A percentile compares a stretch with the other conserved stretches of the same genome.
phyloP scores from a whole-genome alignment of 2,888 invertebrate genomes.

The Sarcophaga variegata region DNA sequence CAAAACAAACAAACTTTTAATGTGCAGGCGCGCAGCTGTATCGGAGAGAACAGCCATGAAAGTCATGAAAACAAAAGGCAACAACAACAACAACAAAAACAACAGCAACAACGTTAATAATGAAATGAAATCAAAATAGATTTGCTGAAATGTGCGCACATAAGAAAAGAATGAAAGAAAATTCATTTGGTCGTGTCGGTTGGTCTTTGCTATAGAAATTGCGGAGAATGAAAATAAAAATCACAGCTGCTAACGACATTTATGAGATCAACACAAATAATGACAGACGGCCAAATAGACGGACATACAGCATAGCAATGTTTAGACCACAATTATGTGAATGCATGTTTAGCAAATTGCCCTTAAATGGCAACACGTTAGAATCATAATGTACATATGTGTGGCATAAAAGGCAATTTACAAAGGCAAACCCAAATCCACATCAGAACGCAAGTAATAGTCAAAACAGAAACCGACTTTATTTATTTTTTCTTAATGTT shows the following conservation, averaged over 20 bases:
- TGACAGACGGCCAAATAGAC: not conserved
- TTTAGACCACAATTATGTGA: constrained; percentile 68
- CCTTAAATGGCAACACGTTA: constrained; percentile 68
- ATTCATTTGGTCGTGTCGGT: constrained; percentile 10
- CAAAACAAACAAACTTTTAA: constrained; percentile 26
- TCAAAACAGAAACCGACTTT: constrained; percentile 33
- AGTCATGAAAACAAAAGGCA: not conserved
- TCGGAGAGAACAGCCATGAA: constrained; percentile 10
- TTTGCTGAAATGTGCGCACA: constrained; percentile 57
- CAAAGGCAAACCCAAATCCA: not conserved
- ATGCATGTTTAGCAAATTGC: constrained; percentile 68
- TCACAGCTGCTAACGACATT: constrained; percentile 72
- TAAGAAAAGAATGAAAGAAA: constrained; percentile 61
- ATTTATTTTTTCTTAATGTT: constrained; percentile 27
- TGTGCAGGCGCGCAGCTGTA: constrained; percentile 66
- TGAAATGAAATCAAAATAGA: constrained; percentile 50
- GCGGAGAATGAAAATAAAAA: constrained; percentile 50
- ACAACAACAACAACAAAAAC: not conserved
- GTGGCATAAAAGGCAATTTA: not conserved
- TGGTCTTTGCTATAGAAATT: not conserved
- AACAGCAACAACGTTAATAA: not conserved
- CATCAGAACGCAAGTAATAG: constrained; percentile 4
- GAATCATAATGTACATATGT: constrained; percentile 43
- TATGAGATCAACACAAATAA: constrained; percentile 58
- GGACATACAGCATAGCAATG: constrained; percentile 19